These are phyloP conservation scores for Emydocephalus ijimae DNA, from an alignment of 2,113 vertebrate species.

Conservation along the genomic window DNA sequence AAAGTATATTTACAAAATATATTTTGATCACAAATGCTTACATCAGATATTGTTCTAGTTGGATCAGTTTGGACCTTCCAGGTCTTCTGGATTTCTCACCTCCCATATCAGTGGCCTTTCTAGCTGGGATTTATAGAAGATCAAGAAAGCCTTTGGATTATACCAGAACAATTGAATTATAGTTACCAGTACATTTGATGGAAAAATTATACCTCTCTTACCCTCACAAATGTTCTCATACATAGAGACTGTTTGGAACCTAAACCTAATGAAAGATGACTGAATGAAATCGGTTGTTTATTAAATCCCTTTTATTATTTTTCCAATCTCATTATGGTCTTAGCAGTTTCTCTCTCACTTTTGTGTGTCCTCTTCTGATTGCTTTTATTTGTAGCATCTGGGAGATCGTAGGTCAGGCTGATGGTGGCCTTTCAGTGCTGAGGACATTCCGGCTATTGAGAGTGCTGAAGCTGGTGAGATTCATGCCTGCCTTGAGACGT, in stretches of 20 bases:
- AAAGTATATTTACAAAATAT: neutral
- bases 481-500: constrained; percentile 91
- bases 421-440: constrained; percentile 89
- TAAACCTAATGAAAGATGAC: neutral
- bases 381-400: constrained; percentile 76
- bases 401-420: constrained; percentile 92
- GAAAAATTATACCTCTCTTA: neutral
- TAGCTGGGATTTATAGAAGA: neutral
- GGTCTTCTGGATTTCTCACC: neutral
- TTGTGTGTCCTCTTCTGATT: neutral
- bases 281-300: constrained; percentile 19
- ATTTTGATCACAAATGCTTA: neutral
- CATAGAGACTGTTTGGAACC: neutral
- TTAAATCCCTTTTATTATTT: neutral
- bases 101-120: neutral
- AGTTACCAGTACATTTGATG: neutral
- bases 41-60: neutral
- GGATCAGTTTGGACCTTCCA: neutral
- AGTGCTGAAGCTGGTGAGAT: constrained; percentile 93
- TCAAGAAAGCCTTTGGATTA: neutral
- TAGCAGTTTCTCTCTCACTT: neutral
- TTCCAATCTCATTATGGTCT: neutral
- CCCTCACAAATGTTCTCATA: neutral
- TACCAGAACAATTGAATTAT: neutral
- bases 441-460: constrained; percentile 91